A percentile compares a stretch with the other conserved stretches of the same genome.
Conservation (phyloP, 2,888 invertebrate species). For the Deladenus siricidicola region DNA sequence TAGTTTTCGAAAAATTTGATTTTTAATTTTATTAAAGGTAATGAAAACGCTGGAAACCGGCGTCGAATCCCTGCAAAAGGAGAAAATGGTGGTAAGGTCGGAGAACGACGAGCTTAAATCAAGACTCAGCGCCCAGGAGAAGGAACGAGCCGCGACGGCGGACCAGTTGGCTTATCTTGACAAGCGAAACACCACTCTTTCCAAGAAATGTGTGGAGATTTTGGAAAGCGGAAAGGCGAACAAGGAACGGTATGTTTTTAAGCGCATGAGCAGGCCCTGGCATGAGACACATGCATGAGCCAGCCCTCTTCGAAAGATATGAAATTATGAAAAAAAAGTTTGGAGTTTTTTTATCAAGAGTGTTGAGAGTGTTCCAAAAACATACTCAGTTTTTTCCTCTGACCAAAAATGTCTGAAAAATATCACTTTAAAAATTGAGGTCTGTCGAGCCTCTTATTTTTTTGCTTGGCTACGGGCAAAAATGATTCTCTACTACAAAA, state of each 20-base stretch:
- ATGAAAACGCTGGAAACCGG: slow-evolving; percentile 22
- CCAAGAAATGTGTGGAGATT: slow-evolving; percentile 19
- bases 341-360: no score
- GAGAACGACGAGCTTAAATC: slow-evolving; percentile 13
- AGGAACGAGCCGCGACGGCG: slow-evolving; percentile 1
- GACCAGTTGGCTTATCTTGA: slow-evolving; percentile 15
- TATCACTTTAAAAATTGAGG: no score
- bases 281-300: no score
- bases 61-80: slow-evolving; percentile 19
- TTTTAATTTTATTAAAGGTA: slow-evolving; percentile 7
- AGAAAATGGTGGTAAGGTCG: slow-evolving; percentile 13
- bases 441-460: no score
- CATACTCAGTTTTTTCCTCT: no score
- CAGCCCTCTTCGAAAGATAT: no score
- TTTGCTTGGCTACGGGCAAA: no score
- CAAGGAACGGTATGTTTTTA: slow-evolving; percentile 14
- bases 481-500: no score
- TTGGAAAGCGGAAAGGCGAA: slow-evolving; percentile 10
- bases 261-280: no score
- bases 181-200: slow-evolving; percentile 15
- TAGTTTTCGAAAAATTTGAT: neutral
- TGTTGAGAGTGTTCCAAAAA: no score
- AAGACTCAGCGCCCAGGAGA: slow-evolving; percentile 13
- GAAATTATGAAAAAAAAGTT: no score
- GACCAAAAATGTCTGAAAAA: no score